phyloP scores from a whole-genome alignment of 2,113 vertebrate species.

The Syngnathus typhle region DNA sequence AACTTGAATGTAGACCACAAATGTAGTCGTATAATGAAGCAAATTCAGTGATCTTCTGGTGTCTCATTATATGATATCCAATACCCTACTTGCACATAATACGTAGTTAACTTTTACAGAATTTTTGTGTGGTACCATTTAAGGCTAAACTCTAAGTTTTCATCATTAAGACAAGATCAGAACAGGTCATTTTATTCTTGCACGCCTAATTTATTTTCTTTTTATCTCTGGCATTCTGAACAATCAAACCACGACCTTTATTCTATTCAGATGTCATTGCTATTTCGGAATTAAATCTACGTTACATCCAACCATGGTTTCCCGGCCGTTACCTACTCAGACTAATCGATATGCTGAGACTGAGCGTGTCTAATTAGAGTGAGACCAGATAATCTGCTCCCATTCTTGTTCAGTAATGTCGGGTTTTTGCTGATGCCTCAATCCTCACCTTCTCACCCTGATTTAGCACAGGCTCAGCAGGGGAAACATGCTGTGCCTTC shows the following conservation, averaged over 20 bases:
- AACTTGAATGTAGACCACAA: not conserved
- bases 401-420: not conserved
- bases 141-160: not conserved
- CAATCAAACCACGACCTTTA: not conserved
- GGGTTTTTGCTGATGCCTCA: not conserved
- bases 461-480: constrained; percentile 1
- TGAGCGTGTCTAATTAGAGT: not conserved
- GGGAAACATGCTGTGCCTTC: not conserved
- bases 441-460: not conserved
- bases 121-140: not conserved
- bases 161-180: not conserved
- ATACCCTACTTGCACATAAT: not conserved
- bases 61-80: not conserved
- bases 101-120: not conserved
- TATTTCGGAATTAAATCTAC: not conserved
- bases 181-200: not conserved
- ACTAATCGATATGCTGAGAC: constrained; percentile 1
- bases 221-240: not conserved
- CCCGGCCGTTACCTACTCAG: not conserved
- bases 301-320: not conserved
- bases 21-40: not conserved
- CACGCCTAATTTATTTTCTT: not conserved
- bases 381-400: not conserved
- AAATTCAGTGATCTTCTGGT: not conserved
- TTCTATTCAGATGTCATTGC: not conserved